phyloP scores from a whole-genome alignment of 2,888 invertebrate species.

The Andrena camellia region DNA sequence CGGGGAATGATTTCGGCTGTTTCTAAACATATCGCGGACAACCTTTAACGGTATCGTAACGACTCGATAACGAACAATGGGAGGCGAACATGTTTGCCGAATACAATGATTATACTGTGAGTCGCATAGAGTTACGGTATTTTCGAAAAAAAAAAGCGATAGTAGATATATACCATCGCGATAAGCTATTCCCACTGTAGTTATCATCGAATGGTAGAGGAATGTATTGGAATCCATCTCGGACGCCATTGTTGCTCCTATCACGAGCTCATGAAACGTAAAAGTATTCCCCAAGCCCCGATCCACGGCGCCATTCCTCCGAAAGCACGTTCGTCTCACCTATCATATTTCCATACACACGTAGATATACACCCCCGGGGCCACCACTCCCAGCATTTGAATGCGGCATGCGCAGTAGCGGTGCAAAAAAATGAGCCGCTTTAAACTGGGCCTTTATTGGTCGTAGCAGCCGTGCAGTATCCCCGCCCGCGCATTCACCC shows the following conservation, averaged over 20 bases:
- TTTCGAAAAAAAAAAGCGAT: not conserved
- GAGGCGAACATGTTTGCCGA: not conserved
- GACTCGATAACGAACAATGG: not conserved
- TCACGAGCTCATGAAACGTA: conserved; percentile 56
- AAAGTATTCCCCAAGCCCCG: conserved; percentile 32
- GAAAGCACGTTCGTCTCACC: conserved; percentile 59
- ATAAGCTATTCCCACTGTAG: not conserved
- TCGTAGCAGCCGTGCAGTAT: conserved; percentile 61
- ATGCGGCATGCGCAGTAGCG: conserved; percentile 82
- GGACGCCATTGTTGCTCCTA: conserved; percentile 70
- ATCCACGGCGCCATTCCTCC: conserved; percentile 68
- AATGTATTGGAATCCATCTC: conserved; percentile 1
- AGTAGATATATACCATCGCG: too few relatives aligned
- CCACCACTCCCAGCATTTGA: conserved; percentile 79
- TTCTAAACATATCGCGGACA: not conserved
- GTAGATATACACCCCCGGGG: conserved; percentile 42
- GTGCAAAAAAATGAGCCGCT: conserved; percentile 70
- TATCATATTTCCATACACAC: conserved; percentile 79
- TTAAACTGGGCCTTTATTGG: conserved; percentile 75
- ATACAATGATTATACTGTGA: not conserved
- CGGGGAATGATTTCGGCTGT: not conserved
- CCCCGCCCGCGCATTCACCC: conserved; percentile 67
- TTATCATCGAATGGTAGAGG: not conserved
- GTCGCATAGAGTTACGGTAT: not conserved
- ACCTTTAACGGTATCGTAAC: not conserved